Evolutionary conservation across 2,113 vertebrate genomes (phyloP).

Genomic region (Rhea americana): DNA sequence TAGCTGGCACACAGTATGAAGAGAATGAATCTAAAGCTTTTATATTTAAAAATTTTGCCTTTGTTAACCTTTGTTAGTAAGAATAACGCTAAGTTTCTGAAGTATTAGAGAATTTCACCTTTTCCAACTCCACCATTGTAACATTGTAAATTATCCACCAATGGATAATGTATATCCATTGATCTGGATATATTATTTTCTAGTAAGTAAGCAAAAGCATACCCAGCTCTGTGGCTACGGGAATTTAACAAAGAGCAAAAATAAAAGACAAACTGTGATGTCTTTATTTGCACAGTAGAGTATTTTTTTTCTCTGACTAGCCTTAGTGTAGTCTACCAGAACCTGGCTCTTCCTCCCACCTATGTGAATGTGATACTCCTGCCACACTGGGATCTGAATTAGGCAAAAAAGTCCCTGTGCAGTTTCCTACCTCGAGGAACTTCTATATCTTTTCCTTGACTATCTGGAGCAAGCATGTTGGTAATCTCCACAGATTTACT

Average conservation of each 20-base stretch:
- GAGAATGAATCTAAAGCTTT: slow-evolving; percentile 38
- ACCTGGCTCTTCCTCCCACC: not conserved
- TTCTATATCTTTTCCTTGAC: not conserved
- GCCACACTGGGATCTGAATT: not conserved
- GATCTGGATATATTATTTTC: not conserved
- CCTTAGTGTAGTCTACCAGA: not conserved
- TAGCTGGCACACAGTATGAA: slow-evolving; percentile 6
- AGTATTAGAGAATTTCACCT: not conserved
- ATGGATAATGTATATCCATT: not conserved
- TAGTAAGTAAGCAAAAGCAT: not conserved
- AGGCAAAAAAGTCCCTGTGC: not conserved
- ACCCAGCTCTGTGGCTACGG: not conserved
- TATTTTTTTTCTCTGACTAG: not conserved
- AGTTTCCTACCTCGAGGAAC: not conserved
- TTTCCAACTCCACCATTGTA: not conserved
- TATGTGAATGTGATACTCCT: not conserved
- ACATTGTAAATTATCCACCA: not conserved
- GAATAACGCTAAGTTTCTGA: not conserved
- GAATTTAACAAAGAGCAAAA: not conserved
- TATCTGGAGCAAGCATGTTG: not conserved
- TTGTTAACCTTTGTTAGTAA: slow-evolving; percentile 18
- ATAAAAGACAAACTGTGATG: not conserved
- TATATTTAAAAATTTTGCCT: slow-evolving; percentile 29
- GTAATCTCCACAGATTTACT: not conserved
- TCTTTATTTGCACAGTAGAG: not conserved